Conservation (phyloP, 2,797 vertebrate genomes). For the Clamator glandarius region DNA sequence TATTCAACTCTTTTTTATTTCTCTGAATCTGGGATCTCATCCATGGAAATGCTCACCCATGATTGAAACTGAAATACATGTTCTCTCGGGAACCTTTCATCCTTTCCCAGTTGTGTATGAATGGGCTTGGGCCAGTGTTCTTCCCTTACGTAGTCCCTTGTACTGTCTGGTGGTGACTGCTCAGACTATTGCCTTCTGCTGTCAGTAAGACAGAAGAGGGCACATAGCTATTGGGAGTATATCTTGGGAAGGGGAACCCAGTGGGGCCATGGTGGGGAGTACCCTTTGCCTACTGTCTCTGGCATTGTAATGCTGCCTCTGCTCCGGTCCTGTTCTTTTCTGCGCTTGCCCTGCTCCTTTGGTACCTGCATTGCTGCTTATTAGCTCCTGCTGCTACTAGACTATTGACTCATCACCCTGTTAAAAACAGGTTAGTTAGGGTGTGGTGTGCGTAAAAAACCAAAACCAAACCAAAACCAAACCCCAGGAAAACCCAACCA, state of each 20-base stretch:
- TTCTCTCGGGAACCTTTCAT: fast-evolving
- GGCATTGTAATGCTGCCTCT: not conserved
- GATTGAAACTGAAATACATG: fast-evolving
- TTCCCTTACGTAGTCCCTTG: not conserved
- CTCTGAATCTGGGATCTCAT: not conserved
- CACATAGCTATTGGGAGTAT: not conserved
- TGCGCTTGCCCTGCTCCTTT: not conserved
- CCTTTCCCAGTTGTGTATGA: not conserved
- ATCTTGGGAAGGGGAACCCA: not conserved
- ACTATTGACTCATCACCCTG: not conserved
- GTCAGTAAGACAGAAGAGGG: not conserved
- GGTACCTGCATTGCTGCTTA: not conserved
- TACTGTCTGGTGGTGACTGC: not conserved
- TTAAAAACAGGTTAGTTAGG: not conserved
- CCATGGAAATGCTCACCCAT: not conserved
- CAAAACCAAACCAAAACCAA: no score
- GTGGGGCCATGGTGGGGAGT: not conserved
- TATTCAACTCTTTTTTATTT: not conserved
- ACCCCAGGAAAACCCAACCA: no score
- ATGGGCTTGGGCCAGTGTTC: not conserved
- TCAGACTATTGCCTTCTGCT: not conserved
- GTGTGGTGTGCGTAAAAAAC: no score
- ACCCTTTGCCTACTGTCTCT: not conserved
- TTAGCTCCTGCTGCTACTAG: not conserved
- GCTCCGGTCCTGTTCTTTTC: not conserved